Conservation (phyloP, 2,797 vertebrate species). For the Danionella dracula region DNA sequence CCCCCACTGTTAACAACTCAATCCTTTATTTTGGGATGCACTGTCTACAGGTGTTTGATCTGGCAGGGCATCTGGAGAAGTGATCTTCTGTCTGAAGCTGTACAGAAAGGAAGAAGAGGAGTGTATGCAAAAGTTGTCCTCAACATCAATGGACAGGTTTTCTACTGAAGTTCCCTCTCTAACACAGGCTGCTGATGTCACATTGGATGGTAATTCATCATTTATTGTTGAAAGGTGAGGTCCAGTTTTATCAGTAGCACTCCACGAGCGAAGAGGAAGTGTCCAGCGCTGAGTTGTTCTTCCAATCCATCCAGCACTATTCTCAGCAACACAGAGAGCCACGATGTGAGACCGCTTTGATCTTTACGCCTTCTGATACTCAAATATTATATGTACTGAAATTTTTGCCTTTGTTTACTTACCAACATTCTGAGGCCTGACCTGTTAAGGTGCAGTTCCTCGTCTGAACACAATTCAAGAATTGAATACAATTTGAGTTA, state of each 20-base stretch:
- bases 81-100: slow-evolving; percentile 65
- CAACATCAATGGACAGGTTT: slow-evolving; percentile 72
- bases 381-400: too few species aligned
- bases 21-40: too few species aligned
- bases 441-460: too few species aligned
- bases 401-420: too few species aligned
- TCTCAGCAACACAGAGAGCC: slow-evolving; percentile 46
- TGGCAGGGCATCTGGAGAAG: slow-evolving; percentile 80
- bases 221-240: slow-evolving; percentile 44
- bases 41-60: slow-evolving; percentile 77
- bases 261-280: slow-evolving; percentile 52
- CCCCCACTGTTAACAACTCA: too few species aligned
- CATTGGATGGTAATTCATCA: background rate
- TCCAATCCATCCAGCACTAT: slow-evolving; percentile 49
- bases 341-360: slow-evolving; percentile 52
- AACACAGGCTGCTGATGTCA: too few species aligned
- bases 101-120: slow-evolving; percentile 67
- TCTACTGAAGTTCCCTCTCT: background rate
- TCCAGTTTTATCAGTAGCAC: slow-evolving; percentile 57
- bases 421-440: too few species aligned
- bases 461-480: too few species aligned
- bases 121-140: slow-evolving; percentile 77
- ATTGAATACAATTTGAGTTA: too few species aligned
- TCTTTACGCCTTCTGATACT: too few species aligned
- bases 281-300: slow-evolving; percentile 37